These are phyloP conservation scores for Phodopus roborovskii DNA, from an alignment of 2,113 vertebrate species.

Conservation along the genomic window DNA sequence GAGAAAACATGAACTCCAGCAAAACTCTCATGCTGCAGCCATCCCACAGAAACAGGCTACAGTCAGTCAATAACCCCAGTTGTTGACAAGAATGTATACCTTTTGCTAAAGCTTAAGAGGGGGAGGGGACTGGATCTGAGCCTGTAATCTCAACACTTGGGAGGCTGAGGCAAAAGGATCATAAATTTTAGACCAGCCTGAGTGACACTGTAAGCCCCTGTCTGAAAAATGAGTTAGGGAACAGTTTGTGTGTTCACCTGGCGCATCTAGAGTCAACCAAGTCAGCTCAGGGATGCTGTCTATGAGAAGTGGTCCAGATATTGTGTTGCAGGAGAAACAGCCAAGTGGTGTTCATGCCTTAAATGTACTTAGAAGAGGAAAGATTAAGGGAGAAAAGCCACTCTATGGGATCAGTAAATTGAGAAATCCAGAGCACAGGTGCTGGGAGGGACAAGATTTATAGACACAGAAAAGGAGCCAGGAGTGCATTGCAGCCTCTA, in stretches of 20 bases:
- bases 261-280: too few relatives aligned
- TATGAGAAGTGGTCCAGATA: background rate
- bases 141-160: background rate
- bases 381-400: background rate
- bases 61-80: background rate
- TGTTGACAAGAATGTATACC: background rate
- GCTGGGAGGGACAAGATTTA: background rate
- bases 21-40: background rate
- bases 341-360: background rate
- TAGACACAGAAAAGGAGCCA: background rate
- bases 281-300: background rate
- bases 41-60: background rate
- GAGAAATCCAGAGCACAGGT: background rate
- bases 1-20: background rate
- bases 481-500: background rate
- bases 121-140: too few relatives aligned
- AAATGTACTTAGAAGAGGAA: background rate
- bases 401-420: background rate
- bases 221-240: background rate
- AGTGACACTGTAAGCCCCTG: background rate
- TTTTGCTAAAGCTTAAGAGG: background rate
- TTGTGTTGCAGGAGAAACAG: too few relatives aligned
- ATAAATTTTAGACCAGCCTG: background rate
- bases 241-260: background rate
- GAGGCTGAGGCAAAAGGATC: background rate